Evolutionary conservation across 2,888 invertebrate genomes (phyloP).

Genomic region (Ochropleura leucogaster): DNA sequence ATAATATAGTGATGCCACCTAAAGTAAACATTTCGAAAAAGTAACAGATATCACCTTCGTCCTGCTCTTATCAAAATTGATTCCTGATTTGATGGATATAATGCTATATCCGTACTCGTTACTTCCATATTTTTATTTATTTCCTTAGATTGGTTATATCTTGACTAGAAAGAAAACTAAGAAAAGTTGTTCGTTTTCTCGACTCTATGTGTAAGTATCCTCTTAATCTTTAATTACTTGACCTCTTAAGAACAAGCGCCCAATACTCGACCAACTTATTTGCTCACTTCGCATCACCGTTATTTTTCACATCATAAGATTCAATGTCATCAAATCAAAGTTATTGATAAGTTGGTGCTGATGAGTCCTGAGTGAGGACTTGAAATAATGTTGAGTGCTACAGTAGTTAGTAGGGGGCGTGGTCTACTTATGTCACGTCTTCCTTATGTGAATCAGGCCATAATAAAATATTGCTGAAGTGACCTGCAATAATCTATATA

Average conservation of each 20-base stretch:
- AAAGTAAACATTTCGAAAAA: not conserved
- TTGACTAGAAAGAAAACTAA: no score
- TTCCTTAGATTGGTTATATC: not conserved
- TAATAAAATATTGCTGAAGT: slow-evolving; percentile 28
- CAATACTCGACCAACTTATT: slow-evolving; percentile 13
- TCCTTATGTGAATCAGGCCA: slow-evolving; percentile 21
- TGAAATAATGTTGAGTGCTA: slow-evolving; percentile 52
- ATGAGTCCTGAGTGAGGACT: slow-evolving; percentile 40
- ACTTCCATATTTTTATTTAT: not conserved
- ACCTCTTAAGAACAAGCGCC: slow-evolving; percentile 45
- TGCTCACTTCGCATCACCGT: not conserved
- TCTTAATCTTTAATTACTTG: slow-evolving; percentile 47
- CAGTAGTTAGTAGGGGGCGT: slow-evolving; percentile 49
- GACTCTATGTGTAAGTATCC: slow-evolving; percentile 33
- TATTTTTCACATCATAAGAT: not conserved
- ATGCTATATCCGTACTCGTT: no score
- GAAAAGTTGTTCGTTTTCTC: slow-evolving; percentile 6
- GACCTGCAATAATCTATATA: not conserved
- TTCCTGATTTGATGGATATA: no score
- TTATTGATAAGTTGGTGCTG: slow-evolving; percentile 3
- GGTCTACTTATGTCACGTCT: slow-evolving; percentile 16
- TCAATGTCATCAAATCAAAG: not conserved
- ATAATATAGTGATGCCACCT: not conserved
- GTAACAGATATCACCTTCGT: not conserved
- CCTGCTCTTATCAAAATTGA: not conserved